These are phyloP conservation scores for Anguilla rostrata DNA, from an alignment of 2,113 vertebrate genomes.

Conservation along the genomic window DNA sequence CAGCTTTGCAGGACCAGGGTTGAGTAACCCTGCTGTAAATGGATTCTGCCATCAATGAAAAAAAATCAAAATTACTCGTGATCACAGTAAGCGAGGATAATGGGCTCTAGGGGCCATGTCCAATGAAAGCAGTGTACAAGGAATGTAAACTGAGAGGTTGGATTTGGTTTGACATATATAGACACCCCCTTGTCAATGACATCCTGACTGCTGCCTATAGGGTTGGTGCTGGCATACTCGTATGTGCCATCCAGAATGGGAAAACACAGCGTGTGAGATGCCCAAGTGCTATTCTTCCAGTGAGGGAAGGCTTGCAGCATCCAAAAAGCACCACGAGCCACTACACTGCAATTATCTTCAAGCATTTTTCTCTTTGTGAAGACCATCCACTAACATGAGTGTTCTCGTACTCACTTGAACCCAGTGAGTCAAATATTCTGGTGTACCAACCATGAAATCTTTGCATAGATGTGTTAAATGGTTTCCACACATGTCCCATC, in stretches of 20 bases:
- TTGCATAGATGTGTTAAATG: neutral
- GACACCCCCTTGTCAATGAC: neutral
- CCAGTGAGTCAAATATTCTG: neutral
- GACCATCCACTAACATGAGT: neutral
- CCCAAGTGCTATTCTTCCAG: neutral
- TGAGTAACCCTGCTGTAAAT: neutral
- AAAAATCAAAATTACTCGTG: neutral
- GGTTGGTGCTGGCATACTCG: neutral
- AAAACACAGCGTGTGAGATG: neutral
- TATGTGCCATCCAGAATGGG: neutral
- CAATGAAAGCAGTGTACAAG: neutral
- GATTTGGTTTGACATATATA: neutral
- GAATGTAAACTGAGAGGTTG: neutral
- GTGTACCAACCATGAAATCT: neutral
- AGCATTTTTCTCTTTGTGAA: neutral
- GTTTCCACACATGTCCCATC: neutral
- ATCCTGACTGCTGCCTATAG: neutral
- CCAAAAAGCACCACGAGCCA: neutral
- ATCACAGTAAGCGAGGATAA: neutral
- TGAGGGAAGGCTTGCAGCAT: neutral
- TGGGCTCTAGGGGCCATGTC: neutral
- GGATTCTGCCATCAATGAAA: neutral
- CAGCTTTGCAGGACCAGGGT: too few relatives aligned
- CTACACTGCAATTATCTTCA: neutral
- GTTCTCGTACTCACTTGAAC: neutral